Evolutionary conservation across 2,888 invertebrate species (phyloP).

Genomic region (Graphium colonna): DNA sequence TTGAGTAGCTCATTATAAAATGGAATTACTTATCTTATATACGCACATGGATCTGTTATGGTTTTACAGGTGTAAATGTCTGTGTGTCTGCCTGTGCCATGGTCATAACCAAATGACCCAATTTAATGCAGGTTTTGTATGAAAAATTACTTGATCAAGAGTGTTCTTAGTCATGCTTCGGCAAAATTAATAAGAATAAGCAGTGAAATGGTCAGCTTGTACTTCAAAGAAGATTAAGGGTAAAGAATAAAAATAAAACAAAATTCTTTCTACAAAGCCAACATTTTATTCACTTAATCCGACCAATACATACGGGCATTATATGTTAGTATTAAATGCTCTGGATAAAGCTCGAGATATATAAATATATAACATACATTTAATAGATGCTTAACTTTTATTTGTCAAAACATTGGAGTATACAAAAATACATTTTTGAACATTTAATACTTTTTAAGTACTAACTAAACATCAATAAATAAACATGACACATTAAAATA

Average conservation of each 20-base stretch:
- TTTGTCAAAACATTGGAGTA: slow-evolving; percentile 13
- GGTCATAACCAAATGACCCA: too few relatives aligned
- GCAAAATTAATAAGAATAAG: too few relatives aligned
- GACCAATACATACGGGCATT: slow-evolving; percentile 19
- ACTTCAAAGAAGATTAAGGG: too few relatives aligned
- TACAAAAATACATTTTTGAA: slow-evolving; percentile 20
- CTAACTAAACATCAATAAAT: slow-evolving; percentile 24
- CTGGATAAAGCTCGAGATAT: slow-evolving; percentile 3
- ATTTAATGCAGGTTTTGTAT: too few relatives aligned
- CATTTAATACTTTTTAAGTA: slow-evolving; percentile 16
- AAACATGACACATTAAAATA: slow-evolving; percentile 19
- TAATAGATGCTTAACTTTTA: slow-evolving; percentile 11
- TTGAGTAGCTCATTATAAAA: too few relatives aligned
- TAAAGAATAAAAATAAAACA: slow-evolving; percentile 17
- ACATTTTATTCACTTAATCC: slow-evolving; percentile 31
- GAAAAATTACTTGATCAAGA: too few relatives aligned
- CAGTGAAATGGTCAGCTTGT: too few relatives aligned
- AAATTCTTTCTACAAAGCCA: slow-evolving; percentile 28
- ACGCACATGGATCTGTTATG: too few relatives aligned
- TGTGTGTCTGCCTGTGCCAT: too few relatives aligned
- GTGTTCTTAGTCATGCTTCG: too few relatives aligned
- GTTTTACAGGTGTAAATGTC: too few relatives aligned
- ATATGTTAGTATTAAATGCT: slow-evolving; percentile 21
- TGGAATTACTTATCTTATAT: too few relatives aligned
- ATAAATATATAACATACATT: slow-evolving; percentile 16